Conservation (phyloP, 2,797 vertebrate species). For the Sphenopsis melanotis region DNA sequence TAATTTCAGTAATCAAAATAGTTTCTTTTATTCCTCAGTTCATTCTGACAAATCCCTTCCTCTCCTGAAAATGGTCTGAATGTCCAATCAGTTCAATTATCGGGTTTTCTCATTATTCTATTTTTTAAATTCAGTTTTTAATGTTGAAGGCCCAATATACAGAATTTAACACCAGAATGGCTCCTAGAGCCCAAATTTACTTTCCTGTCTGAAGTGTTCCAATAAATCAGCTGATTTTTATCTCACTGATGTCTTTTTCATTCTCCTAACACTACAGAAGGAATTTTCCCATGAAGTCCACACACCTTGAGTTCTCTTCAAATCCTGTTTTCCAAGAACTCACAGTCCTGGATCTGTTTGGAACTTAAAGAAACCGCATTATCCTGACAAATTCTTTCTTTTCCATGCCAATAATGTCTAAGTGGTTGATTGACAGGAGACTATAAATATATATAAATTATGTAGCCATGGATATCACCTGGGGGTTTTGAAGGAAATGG, state of each 20-base stretch:
- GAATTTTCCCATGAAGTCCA: neutral
- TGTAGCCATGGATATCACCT: neutral
- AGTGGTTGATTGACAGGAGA: neutral
- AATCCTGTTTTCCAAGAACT: neutral
- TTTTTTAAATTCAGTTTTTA: neutral
- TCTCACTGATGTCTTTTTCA: rapidly evolving
- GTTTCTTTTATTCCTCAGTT: neutral
- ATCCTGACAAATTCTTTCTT: neutral
- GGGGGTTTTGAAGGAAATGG: neutral
- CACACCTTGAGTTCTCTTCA: neutral
- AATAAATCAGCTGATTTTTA: neutral
- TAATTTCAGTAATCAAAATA: neutral
- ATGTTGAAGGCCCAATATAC: rapidly evolving
- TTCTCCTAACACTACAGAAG: neutral
- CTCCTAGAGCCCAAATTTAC: neutral
- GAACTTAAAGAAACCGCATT: neutral
- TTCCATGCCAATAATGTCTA: neutral
- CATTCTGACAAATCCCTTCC: neutral
- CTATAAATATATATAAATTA: neutral
- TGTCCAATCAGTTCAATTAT: rapidly evolving
- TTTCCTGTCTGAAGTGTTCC: neutral
- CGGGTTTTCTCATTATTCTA: neutral
- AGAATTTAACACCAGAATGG: neutral
- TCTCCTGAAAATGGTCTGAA: too few species aligned
- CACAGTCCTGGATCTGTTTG: neutral